Evolutionary conservation across 2,888 invertebrate species (phyloP).

Genomic region (Platycheirus albimanus): DNA sequence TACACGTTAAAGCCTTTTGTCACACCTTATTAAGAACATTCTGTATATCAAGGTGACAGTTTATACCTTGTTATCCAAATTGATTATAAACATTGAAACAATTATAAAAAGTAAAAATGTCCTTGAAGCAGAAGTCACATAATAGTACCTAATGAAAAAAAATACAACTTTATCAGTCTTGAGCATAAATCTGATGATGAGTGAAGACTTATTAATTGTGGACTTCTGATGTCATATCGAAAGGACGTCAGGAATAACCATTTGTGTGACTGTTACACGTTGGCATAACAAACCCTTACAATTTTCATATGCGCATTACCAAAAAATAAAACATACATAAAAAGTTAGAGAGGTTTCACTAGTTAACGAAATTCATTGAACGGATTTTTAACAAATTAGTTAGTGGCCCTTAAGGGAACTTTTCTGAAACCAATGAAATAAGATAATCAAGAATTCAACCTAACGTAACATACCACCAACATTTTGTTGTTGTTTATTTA

Average conservation of each 20-base stretch:
- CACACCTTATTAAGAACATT: too few relatives aligned
- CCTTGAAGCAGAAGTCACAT: slow-evolving; percentile 44
- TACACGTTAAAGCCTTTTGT: too few relatives aligned
- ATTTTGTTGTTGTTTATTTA: slow-evolving; percentile 70
- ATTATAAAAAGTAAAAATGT: too few relatives aligned
- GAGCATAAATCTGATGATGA: too few relatives aligned
- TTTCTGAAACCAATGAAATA: slow-evolving; percentile 86
- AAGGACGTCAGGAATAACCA: too few relatives aligned
- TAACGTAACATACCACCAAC: slow-evolving; percentile 41
- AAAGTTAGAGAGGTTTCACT: slow-evolving; percentile 73
- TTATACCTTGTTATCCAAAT: too few relatives aligned
- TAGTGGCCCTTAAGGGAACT: slow-evolving; percentile 88
- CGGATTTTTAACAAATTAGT: slow-evolving; percentile 80
- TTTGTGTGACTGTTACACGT: too few relatives aligned
- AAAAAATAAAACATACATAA: slow-evolving; percentile 39
- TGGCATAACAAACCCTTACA: too few relatives aligned
- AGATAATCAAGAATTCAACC: slow-evolving; percentile 37
- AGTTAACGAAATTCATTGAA: slow-evolving; percentile 50
- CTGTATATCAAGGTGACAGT: too few relatives aligned
- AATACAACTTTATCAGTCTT: slow-evolving; percentile 42
- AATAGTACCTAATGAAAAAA: slow-evolving; percentile 39
- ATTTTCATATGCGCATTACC: slow-evolving; percentile 22
- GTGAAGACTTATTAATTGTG: too few relatives aligned
- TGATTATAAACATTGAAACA: too few relatives aligned
- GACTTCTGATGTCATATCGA: too few relatives aligned